A percentile compares a stretch with the other conserved stretches of the same genome.
phyloP scores from a whole-genome alignment of 2,888 invertebrate species.

The Cordilura impudica region DNA sequence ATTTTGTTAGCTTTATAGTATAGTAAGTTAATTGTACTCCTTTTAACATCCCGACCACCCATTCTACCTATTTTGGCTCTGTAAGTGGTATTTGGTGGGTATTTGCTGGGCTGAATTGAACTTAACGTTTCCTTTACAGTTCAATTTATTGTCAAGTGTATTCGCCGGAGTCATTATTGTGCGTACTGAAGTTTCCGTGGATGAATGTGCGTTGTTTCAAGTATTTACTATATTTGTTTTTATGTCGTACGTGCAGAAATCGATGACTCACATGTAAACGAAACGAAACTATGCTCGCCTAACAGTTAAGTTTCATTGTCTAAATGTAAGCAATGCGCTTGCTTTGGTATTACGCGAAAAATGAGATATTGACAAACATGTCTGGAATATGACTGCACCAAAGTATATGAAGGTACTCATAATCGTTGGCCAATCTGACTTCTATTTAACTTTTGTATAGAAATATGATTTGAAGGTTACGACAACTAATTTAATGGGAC shows the following conservation, averaged over 20 bases:
- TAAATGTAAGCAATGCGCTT: conserved; percentile 42
- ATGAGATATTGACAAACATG: background rate
- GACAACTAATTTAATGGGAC: no score
- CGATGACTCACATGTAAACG: background rate
- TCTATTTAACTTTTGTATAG: no score
- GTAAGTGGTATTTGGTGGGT: conserved; percentile 21
- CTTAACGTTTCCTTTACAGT: conserved; percentile 46
- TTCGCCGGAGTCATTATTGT: conserved; percentile 43
- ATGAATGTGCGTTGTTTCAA: background rate
- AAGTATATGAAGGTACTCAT: no score
- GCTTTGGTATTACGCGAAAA: conserved; percentile 8
- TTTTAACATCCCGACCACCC: conserved; percentile 23
- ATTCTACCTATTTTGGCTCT: background rate
- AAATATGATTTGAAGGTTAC: no score
- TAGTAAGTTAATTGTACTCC: conserved; percentile 57
- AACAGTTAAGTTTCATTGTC: conserved; percentile 32
- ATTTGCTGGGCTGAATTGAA: conserved; percentile 35
- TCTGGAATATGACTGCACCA: no score
- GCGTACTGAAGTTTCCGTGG: conserved; percentile 5
- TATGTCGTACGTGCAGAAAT: background rate
- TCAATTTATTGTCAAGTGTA: conserved; percentile 56
- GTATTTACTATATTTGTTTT: conserved; percentile 22
- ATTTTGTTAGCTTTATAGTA: conserved; percentile 52
- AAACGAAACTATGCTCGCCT: conserved; percentile 45
- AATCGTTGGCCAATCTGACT: no score